Evolutionary conservation across 2,888 invertebrate species (phyloP), one percentile per base, ranked within the genome.

Genomic region (Opisthograptis luteolata): DNA sequence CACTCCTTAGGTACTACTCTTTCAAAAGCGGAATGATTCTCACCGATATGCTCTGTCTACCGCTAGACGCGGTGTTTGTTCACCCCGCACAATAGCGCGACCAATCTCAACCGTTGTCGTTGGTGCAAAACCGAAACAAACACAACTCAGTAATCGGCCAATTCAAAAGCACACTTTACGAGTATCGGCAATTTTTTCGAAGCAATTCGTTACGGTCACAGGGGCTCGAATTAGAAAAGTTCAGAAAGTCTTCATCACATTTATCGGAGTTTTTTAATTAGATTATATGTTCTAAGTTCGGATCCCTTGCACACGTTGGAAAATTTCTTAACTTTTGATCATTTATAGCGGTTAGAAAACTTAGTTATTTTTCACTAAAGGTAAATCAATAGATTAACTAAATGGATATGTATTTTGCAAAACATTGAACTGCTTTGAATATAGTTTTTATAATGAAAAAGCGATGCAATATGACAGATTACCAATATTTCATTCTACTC

Each of bases 21-120:
- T 81, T 81, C 76, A 80, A 82, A 76, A 64, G 65, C 60, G 72
- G 70, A 79, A 79, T 70, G 79, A 82, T 81, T 78, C 75, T 69
- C 68, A 62, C 58, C 69, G 81, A 79, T 84, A 80, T 70, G 77
- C 68, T 65, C 56, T 67, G 68, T 68, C 69, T 62, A 63, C 56
- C 61, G 62, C 62, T 65, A 66, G 28, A 52, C 36, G 64, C 68
- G 65, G 65, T 64, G 64, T 69, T 66, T 68, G 68, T 72, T 66
- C 62, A 60, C 52, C 25, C 36, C 51, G 63, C 60, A 79, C 76
- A 78, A 77, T 72, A 55, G 66, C 39, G 55, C 59, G 63, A 68
- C 68, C 66, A 68, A 66, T 62, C 62, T 46, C 19, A 54, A 40
- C 59, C 52, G 8, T 60, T 53, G 10, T 60, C 50, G 57, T 60